Evolutionary conservation across 2,888 invertebrate genomes (phyloP).

Genomic region (Ecliptopera silaceata): DNA sequence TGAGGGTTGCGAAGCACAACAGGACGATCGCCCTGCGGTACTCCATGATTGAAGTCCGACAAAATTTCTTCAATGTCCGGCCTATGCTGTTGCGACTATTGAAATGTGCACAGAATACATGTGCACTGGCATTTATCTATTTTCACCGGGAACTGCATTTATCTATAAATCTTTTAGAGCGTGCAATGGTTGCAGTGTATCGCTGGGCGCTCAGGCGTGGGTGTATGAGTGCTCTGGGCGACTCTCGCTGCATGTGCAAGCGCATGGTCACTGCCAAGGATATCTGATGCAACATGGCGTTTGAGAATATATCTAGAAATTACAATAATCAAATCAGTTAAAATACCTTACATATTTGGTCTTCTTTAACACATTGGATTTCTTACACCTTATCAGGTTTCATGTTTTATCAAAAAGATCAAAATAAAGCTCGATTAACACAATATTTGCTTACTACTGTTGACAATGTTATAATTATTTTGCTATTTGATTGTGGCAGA

Average conservation of each 20-base stretch:
- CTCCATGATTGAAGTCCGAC: constrained; percentile 59
- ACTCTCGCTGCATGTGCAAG: constrained; percentile 37
- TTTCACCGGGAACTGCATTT: constrained; percentile 83
- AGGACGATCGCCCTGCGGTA: constrained; percentile 69
- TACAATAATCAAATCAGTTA: too few relatives aligned
- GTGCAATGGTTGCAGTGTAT: constrained; percentile 82
- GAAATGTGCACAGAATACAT: constrained; percentile 79
- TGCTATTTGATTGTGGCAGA: too few relatives aligned
- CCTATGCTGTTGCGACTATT: constrained; percentile 70
- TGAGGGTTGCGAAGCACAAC: constrained; percentile 63
- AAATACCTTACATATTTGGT: too few relatives aligned
- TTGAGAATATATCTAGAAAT: constrained; percentile 32
- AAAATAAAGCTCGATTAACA: too few relatives aligned
- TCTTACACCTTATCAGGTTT: too few relatives aligned
- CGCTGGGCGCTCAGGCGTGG: constrained; percentile 75
- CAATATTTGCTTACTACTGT: too few relatives aligned
- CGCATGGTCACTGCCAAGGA: constrained; percentile 64
- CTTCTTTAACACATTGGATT: too few relatives aligned
- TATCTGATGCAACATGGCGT: constrained; percentile 37
- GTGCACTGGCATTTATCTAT: constrained; percentile 81
- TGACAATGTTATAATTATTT: too few relatives aligned
- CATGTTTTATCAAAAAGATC: too few relatives aligned
- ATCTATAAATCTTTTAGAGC: constrained; percentile 84
- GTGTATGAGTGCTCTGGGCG: constrained; percentile 46
- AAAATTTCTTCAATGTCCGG: constrained; percentile 64